Evolutionary conservation across 2,797 vertebrate species (phyloP).

Genomic region (Lacerta viridis): DNA sequence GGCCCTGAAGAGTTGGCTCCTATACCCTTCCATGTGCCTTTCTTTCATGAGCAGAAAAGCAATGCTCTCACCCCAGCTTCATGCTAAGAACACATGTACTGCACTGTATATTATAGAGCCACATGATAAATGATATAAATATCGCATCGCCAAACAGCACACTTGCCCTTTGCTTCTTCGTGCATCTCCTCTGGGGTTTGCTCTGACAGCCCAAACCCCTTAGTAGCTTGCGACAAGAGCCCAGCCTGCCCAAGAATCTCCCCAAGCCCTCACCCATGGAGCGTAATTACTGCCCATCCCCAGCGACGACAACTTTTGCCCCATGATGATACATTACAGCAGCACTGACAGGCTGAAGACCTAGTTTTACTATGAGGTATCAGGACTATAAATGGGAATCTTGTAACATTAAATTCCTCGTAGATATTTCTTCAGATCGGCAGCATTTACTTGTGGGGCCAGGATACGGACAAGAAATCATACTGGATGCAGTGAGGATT

Average conservation of each 20-base stretch:
- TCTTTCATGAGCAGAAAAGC: background rate
- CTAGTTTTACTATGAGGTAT: constrained; percentile 49
- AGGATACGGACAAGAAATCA: constrained; percentile 40
- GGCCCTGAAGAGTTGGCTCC: no score
- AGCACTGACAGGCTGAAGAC: constrained; percentile 30
- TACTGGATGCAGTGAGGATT: constrained; percentile 25
- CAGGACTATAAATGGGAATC: constrained; percentile 58
- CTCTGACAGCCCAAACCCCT: background rate
- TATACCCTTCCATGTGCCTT: background rate
- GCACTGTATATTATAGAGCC: background rate
- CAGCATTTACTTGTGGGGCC: constrained; percentile 27
- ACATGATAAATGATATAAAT: constrained; percentile 22
- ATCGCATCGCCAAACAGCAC: background rate
- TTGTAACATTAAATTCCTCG: constrained; percentile 31
- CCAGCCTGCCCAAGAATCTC: constrained; percentile 15
- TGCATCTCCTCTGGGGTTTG: background rate
- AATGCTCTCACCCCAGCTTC: background rate
- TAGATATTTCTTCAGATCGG: constrained; percentile 51
- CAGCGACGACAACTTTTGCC: constrained; percentile 5
- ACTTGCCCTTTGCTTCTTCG: constrained; percentile 9
- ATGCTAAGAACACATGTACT: background rate
- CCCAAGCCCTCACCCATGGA: background rate
- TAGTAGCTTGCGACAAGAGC: background rate
- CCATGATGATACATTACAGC: constrained; percentile 24
- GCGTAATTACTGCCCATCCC: constrained; percentile 43